Evolutionary conservation across 2,797 vertebrate genomes (phyloP), one percentile per base, ranked within the genome.

Genomic region (Vipera latastei): DNA sequence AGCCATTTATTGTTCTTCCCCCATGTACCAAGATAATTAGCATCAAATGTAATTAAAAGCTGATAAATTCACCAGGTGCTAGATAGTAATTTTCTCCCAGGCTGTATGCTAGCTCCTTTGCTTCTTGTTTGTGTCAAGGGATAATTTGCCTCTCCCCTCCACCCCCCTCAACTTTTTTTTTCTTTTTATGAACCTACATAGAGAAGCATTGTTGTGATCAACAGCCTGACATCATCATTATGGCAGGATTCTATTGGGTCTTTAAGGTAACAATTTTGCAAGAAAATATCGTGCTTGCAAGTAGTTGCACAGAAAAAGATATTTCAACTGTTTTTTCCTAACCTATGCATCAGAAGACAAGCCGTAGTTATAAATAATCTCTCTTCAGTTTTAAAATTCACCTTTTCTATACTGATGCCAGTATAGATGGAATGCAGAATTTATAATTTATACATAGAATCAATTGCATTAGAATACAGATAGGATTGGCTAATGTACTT

Each of bases 61-160:
- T 44, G 51, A 61, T 61, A 86, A 73, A 93, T 93, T 95, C 13
- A 88, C 83, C 44, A 93, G 92, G 91, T 87, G 51, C 22, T 92
- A 86, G 90, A 88, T 92, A 91, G 89, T 61, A 89, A 90, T 94
- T 91, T 86, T 89, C 94, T 63, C 32, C 2, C 38, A 44, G 6
- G 18, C 7, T 78, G 61, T 25, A 63, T 0, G 13, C 25, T 4
- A 51, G 25, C 69, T 48, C 38, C 26, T 91, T 93, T 90, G 48
- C 12, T 89, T 91, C 90, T 91, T 91, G 57, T 65, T 91, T 89
- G 73, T 93, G 90, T 93, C 92, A 93, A 91, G 87, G 87, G 86
- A 26, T 93, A 91, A 93, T 91, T 85, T 57, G 8, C 28, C 16
- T 38, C 5, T 51, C 26, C 38, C 4, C 7, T 8, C 51, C 51